Base-by-base conservation (phyloP, 2,797 vertebrate species). In the Diceros bicornis region DNA sequence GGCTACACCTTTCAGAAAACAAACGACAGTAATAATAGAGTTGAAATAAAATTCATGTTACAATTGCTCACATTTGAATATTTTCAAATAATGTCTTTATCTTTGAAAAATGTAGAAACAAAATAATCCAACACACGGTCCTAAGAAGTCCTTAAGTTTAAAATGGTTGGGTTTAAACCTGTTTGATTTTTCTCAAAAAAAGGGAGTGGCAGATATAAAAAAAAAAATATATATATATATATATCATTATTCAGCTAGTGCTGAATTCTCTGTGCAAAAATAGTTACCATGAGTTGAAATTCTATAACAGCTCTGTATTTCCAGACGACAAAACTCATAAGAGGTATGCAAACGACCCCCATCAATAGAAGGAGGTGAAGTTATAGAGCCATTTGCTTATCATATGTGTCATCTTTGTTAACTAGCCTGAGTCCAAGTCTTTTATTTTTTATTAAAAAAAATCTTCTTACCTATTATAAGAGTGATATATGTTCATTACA, bases 31-130 rank as follows among this genome's bases (percentile, higher is more conserved):
- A 59, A 17, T 50, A 71, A 89, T 4, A 47, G 8, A 71, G 8
- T 23, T 59, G 13, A 75, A 71, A 61, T 0, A 41, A 57, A 92
- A 84, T 52, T 92, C 25, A 37, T 8, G 25, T 82, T 75, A 86
- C 7, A 86, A 92, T 2, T 72, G 83, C 13, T 87, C 57, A 68
- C 18, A 14, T 34, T 57, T 86, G 74, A 57, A 96, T 23, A 27
- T 64, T 86, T 96, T 92, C 25, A 82, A 83, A 85, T 44, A 69
- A 68, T 25, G 25, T 52, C 41, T 88, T 95, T 86, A 37, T 59
- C 83, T 95, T 27, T 69, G 82, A 79, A 84, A 97, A 84, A 75
- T 21, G 66, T 37, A 96, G 75, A 85, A 86, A 77, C 7, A 96
- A 78, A 96, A 79, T n/a, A 90, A 89, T 85, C 29, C 4, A 90